Evolutionary conservation across 2,797 vertebrate genomes (phyloP).

Genomic region (Neoniphon sammara): DNA sequence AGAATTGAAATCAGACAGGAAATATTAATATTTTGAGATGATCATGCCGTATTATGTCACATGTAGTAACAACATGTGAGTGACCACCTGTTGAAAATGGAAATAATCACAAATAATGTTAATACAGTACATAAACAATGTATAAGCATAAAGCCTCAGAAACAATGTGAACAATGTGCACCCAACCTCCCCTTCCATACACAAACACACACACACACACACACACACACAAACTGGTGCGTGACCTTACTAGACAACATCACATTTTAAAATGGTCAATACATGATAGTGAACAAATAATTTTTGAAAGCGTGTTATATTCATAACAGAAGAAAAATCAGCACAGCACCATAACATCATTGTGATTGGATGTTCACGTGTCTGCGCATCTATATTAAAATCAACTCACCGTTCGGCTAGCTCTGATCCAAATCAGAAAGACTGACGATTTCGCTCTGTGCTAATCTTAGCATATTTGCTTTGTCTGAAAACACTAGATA

Average conservation of each 20-base stretch:
- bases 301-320: slow-evolving; percentile 23
- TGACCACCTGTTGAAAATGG: too few relatives aligned
- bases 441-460: slow-evolving; percentile 70
- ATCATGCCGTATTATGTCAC: too few relatives aligned
- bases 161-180: too few relatives aligned
- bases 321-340: slow-evolving; percentile 37
- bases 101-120: too few relatives aligned
- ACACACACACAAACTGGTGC: background rate
- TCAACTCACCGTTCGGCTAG: slow-evolving; percentile 70
- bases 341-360: slow-evolving; percentile 26
- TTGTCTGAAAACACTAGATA: slow-evolving; percentile 73
- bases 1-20: too few relatives aligned
- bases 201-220: background rate
- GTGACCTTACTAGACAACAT: slow-evolving; percentile 10
- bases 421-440: slow-evolving; percentile 74
- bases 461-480: slow-evolving; percentile 74
- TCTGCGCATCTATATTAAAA: slow-evolving; percentile 84
- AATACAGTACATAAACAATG: too few relatives aligned
- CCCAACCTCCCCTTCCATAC: too few relatives aligned
- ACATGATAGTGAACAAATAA: slow-evolving; percentile 21
- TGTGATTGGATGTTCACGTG: slow-evolving; percentile 56
- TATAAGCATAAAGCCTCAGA: too few relatives aligned
- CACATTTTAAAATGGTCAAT: slow-evolving; percentile 25
- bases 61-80: too few relatives aligned
- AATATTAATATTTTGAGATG: too few relatives aligned